A percentile compares a stretch with the other conserved stretches of the same genome.
These are phyloP conservation scores for Bergia sp. DNA, from an alignment of 92 coral and sea anemone genomes.

Conservation along the genomic window DNA sequence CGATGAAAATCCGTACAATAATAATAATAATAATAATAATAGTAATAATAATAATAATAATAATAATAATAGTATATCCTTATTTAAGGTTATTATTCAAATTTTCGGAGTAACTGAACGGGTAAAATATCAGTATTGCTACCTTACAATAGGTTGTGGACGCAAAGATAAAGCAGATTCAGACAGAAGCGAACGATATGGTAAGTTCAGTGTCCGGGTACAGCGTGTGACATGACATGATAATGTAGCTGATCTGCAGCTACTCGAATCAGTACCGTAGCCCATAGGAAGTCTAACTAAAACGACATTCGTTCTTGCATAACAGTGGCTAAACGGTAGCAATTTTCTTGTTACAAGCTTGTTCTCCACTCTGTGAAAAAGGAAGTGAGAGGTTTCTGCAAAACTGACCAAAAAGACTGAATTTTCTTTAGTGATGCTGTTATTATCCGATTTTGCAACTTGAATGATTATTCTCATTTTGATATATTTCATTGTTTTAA, in stretches of 20 bases:
- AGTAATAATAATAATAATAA: not conserved
- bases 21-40: not conserved
- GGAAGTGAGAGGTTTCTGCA: conserved; percentile 24
- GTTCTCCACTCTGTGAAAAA: conserved; percentile 23
- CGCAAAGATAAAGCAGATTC: not conserved
- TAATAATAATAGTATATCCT: not conserved
- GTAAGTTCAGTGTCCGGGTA: conserved; percentile 21
- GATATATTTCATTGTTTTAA: conserved; percentile 13
- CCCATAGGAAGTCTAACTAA: conserved; percentile 23
- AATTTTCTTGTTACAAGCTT: conserved; percentile 19
- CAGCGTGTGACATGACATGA: not conserved
- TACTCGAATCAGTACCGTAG: conserved; percentile 20
- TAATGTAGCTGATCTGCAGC: conserved; percentile 17
- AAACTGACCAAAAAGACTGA: conserved; percentile 24
- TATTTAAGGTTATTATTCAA: not conserved
- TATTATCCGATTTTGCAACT: conserved; percentile 20
- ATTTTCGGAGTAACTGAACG: not conserved
- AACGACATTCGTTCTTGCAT: conserved; percentile 16
- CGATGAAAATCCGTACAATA: not conserved
- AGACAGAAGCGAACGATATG: conserved; percentile 7
- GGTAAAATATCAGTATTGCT: not conserved
- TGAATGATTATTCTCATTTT: conserved; percentile 20
- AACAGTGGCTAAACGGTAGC: conserved; percentile 24
- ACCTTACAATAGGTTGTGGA: conserved; percentile 6
- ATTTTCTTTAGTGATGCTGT: conserved; percentile 14